A percentile compares a stretch with the other conserved stretches of the same genome.
phyloP scores from a whole-genome alignment of 2,797 vertebrate species.

The Serranus cabrilla region DNA sequence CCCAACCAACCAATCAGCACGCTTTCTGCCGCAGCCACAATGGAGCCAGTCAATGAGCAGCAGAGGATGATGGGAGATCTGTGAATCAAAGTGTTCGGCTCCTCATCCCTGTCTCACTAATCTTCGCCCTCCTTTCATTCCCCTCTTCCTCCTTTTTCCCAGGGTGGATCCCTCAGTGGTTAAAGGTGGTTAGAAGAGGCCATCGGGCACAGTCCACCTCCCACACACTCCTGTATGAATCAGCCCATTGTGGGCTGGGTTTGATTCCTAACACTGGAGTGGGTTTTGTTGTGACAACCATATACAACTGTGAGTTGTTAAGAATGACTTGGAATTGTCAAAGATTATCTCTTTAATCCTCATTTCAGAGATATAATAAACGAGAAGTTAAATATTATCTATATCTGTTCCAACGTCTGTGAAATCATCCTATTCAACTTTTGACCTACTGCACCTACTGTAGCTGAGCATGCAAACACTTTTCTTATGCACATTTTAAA shows the following conservation, averaged over 20 bases:
- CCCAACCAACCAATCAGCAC: constrained; percentile 65
- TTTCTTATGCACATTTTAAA: neutral
- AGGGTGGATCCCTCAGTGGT: constrained; percentile 54
- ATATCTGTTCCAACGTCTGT: no score
- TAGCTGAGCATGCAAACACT: neutral
- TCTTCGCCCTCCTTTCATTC: constrained; percentile 43
- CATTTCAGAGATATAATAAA: neutral
- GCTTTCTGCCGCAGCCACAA: constrained; percentile 56
- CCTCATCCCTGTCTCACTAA: constrained; percentile 63
- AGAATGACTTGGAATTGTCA: neutral
- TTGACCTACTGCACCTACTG: neutral
- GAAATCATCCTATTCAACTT: neutral
- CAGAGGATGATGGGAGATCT: constrained; percentile 68
- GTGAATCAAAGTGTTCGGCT: constrained; percentile 72
- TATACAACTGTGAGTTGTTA: constrained; percentile 7
- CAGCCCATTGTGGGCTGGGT: constrained; percentile 61
- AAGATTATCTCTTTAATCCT: neutral
- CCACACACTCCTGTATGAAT: constrained; percentile 71
- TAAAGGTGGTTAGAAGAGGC: constrained; percentile 66
- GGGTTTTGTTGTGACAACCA: constrained; percentile 49
- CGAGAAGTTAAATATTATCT: neutral
- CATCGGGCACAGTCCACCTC: constrained; percentile 54
- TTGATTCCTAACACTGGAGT: constrained; percentile 34
- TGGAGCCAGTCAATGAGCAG: constrained; percentile 74
- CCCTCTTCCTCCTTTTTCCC: constrained; percentile 45